Base-by-base conservation (phyloP, 2,888 invertebrate genomes). In the Chelonus formosanus region DNA sequence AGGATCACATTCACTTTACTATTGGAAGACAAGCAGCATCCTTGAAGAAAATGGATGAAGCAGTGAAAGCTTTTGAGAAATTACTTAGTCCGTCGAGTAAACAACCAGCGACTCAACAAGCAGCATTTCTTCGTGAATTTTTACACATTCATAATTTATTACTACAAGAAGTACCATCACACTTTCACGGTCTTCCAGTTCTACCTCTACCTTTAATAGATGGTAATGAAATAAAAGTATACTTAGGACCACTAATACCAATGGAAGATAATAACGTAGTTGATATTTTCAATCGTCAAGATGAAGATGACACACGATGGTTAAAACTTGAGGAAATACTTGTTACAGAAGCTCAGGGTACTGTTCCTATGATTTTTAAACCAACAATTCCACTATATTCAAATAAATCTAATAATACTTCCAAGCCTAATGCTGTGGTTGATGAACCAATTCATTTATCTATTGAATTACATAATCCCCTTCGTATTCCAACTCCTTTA, bases 1-100 rank as follows among this genome's bases (percentile, higher is more conserved):
- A 95, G 84, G 97, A 98, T 87, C 97, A 98, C 85, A 96, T 98
- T 78, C 93, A 96, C 85, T 96, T 94, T 83, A 96, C 96, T 4
- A 92, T 97, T 78, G 97, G 96, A 2, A 90, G 95, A 73, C 93
- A 96, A 83, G 95, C 96, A 43, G 91, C 92, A 77, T 91, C 92
- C 80, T 86, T 97, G 75, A 91, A 92, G 78, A 89, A 89, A 77
- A 84, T 90, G 40, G 87, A 89, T 71, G 90, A 91, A 75, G 89
- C 93, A 57, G 89, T 90, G 74, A 85, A 88, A 73, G 93, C 95
- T 69, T 93, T 96, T 82, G 90, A 92, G 67, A 91, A 91, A 77
- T 88, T 97, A 70, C 85, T 95, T 55, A 88, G 89, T 59, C 90
- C 90, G 20, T 87, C 88, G 47, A 91, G 91, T 76, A 87, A 88